Evolutionary conservation across 2,113 vertebrate species (phyloP).

Genomic region (Fregetta grallaria): DNA sequence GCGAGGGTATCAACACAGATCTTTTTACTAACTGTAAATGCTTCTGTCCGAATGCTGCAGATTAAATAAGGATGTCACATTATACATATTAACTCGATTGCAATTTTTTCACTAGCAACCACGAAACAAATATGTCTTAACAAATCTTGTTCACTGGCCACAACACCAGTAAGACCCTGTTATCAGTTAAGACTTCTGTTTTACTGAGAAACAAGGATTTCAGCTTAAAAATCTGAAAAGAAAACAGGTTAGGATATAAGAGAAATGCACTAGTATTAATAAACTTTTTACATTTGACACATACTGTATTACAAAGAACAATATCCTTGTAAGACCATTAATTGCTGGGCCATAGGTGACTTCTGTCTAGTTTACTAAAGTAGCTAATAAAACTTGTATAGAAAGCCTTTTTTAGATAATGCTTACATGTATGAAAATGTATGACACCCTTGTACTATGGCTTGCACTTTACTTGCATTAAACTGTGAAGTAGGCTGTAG

Average conservation of each 20-base stretch:
- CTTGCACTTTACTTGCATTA: slow-evolving; percentile 76
- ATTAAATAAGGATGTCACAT: not conserved
- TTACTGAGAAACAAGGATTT: slow-evolving; percentile 60
- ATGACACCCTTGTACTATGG: slow-evolving; percentile 69
- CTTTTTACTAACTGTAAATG: slow-evolving; percentile 9
- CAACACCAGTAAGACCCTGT: slow-evolving; percentile 33
- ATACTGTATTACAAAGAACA: slow-evolving; percentile 61
- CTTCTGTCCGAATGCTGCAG: slow-evolving; percentile 45
- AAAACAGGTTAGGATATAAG: slow-evolving; percentile 24
- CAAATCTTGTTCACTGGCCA: not conserved
- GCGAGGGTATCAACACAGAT: not conserved
- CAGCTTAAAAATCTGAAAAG: slow-evolving; percentile 23
- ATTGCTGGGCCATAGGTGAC: slow-evolving; percentile 68
- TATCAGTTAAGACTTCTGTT: slow-evolving; percentile 47
- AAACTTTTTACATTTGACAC: slow-evolving; percentile 63
- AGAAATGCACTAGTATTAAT: slow-evolving; percentile 68
- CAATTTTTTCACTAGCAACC: slow-evolving; percentile 50
- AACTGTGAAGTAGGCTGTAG: slow-evolving; percentile 74
- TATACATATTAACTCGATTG: not conserved
- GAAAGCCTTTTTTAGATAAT: slow-evolving; percentile 59
- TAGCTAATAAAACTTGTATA: slow-evolving; percentile 66
- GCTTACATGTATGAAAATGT: slow-evolving; percentile 66
- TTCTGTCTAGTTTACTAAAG: slow-evolving; percentile 59
- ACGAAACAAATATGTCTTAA: slow-evolving; percentile 13
- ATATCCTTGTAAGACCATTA: slow-evolving; percentile 60